Evolutionary conservation across 2,888 invertebrate genomes (phyloP), one percentile per base, ranked within the genome.

Genomic region (Incurvaria masculella): DNA sequence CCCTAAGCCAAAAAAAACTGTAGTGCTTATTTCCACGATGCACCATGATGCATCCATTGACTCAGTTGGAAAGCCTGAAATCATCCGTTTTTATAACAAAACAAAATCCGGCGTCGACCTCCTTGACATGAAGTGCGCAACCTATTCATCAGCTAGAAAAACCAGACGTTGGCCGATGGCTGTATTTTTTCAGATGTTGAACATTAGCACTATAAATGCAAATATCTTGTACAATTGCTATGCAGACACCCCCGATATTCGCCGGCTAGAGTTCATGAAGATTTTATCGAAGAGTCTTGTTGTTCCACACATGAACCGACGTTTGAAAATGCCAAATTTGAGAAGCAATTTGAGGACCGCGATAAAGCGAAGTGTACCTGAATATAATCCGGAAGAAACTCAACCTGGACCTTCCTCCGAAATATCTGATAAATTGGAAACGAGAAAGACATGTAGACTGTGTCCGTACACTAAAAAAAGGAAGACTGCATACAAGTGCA

Each of bases 401-500:
- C n/a, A n/a, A n/a, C 40, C 40, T 18, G 40, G 40, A 39, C 40
- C 40, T 39, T 39, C 40, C 14, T 41, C 41, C 41, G 41, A 41
- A 41, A 17, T 41, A 41, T 16, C 41, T 17, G 41, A 41, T 17
- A 41, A 41, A 41, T 11, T 41, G 41, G 41, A 41, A 41, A 20
- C n/a, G 4, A 10, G 41, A 41, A 41, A 41, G 18, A 41, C 41
- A 17, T 41, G 41, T 17, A 41, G n/a, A 41, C 41, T 41, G 21
- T 41, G 41, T 17, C 41, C 41, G 3, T 41, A 41, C 41, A 41
- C n/a, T 40, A 40, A 19, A 40, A 40, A 40, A 40, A 10, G 16
- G 18, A 41, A 41, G 41, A 41, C 41, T 41, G 41, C 41, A 41
- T 41, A 41, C 18, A 41, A 41, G 21, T 41, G 41, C 18, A 41